Conservation (phyloP, 1,140 invertebrate genomes). For the Apis florea region DNA sequence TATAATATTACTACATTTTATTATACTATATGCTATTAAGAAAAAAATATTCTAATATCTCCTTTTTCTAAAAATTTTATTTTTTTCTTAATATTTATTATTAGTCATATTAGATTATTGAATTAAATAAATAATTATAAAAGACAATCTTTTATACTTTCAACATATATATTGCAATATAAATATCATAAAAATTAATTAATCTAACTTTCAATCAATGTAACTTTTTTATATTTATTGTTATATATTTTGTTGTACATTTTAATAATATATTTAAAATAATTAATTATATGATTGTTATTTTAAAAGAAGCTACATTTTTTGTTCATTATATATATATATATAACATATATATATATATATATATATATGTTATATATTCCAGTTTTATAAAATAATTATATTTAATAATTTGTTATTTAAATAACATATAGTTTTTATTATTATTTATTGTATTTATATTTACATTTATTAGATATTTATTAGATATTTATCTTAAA, state of each 20-base stretch:
- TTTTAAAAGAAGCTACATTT: constrained; percentile 31
- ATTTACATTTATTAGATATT: not conserved
- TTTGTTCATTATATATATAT: constrained; percentile 41
- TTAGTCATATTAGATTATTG: constrained; percentile 26
- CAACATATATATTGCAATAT: constrained; percentile 13
- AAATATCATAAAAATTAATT: constrained; percentile 19
- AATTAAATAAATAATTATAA: constrained; percentile 22
- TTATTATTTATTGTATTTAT: not conserved
- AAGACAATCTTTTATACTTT: constrained; percentile 48
- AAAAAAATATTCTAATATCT: constrained; percentile 1
- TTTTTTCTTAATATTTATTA: constrained; percentile 23
- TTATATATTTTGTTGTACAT: too few species aligned
- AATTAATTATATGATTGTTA: constrained; percentile 38
- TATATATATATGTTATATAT: constrained; percentile 7
- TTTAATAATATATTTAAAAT: constrained; percentile 12
- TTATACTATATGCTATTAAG: not conserved
- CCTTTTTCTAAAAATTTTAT: not conserved
- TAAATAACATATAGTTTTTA: not conserved
- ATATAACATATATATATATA: too few species aligned
- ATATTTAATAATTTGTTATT: constrained; percentile 33
- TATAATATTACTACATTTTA: not conserved
- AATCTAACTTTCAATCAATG: constrained; percentile 4
- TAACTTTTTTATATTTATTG: constrained; percentile 31
- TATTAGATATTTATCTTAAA: too few species aligned
- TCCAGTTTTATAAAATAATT: constrained; percentile 17